Evolutionary conservation across 2,888 invertebrate species (phyloP).

Genomic region (Drosophila neonasuta): DNA sequence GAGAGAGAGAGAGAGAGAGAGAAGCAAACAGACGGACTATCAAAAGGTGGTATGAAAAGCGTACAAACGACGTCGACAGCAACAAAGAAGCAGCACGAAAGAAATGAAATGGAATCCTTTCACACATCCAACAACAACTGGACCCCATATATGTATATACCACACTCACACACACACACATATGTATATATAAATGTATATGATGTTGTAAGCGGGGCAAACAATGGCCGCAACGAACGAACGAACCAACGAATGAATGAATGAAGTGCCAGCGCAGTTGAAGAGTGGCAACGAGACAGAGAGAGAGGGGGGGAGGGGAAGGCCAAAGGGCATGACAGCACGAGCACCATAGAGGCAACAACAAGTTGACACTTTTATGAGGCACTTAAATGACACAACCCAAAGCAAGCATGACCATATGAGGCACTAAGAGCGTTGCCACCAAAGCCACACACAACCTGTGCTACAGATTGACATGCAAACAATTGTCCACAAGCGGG

Average conservation of each 20-base stretch:
- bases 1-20: no score
- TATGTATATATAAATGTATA: constrained; percentile 1
- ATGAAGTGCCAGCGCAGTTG: constrained; percentile 52
- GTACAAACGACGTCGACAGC: constrained; percentile 59
- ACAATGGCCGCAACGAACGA: constrained; percentile 52
- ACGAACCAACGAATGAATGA: constrained; percentile 53
- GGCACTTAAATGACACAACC: constrained; percentile 79
- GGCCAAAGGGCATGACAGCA: constrained; percentile 46
- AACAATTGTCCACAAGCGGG: constrained; percentile 50
- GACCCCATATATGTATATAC: constrained; percentile 18
- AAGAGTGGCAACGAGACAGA: constrained; percentile 19
- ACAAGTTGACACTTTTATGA: constrained; percentile 80
- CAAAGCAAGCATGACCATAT: constrained; percentile 60
- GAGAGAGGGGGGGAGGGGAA: neutral
- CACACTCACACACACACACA: constrained; percentile 11
- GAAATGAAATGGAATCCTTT: constrained; percentile 77
- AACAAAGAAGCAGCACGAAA: constrained; percentile 48
- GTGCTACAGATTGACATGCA: constrained; percentile 73
- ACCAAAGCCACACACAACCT: constrained; percentile 51
- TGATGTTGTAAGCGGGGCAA: constrained; percentile 43
- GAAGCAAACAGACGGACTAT: constrained; percentile 19
- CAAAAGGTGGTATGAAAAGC: constrained; percentile 62
- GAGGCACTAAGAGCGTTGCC: constrained; percentile 33
- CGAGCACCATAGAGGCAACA: constrained; percentile 56
- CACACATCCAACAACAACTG: constrained; percentile 45